These are phyloP conservation scores for Hololepta plana DNA, from an alignment of 2,888 invertebrate species.

Conservation along the genomic window DNA sequence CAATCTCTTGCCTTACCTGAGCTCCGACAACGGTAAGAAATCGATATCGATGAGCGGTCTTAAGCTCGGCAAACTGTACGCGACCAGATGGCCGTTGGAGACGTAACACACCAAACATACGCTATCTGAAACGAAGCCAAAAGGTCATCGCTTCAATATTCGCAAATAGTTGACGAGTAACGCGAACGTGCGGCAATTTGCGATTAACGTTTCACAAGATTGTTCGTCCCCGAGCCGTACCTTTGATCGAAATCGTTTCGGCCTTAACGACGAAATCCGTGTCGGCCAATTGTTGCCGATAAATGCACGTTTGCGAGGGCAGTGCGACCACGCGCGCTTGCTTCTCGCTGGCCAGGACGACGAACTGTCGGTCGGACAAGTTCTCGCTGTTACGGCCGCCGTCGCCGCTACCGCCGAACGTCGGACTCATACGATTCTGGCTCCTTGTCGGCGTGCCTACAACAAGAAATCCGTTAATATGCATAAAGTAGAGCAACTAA, in stretches of 20 bases:
- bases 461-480: too few species aligned
- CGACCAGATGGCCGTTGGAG: constrained; percentile 83
- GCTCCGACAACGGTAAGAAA: constrained; percentile 84
- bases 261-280: constrained; percentile 87
- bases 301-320: constrained; percentile 89
- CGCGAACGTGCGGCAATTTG: too few species aligned
- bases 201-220: too few species aligned
- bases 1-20: too few species aligned
- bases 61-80: constrained; percentile 91
- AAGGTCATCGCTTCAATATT: constrained; percentile 3
- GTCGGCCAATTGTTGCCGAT: constrained; percentile 83
- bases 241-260: constrained; percentile 82
- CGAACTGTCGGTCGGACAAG: constrained; percentile 73
- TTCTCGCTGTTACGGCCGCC: constrained; percentile 25
- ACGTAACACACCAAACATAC: constrained; percentile 88
- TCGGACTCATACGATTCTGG: constrained; percentile 57
- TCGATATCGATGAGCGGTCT: constrained; percentile 83
- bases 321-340: constrained; percentile 86
- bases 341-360: constrained; percentile 86
- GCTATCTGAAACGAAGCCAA: constrained; percentile 50
- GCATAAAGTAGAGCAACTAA: constrained; percentile 1
- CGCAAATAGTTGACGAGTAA: neutral
- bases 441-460: constrained; percentile 51
- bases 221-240: constrained; percentile 37
- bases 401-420: constrained; percentile 34